Evolutionary conservation across 2,113 vertebrate species (phyloP).

Genomic region (Crotophaga sulcirostris): DNA sequence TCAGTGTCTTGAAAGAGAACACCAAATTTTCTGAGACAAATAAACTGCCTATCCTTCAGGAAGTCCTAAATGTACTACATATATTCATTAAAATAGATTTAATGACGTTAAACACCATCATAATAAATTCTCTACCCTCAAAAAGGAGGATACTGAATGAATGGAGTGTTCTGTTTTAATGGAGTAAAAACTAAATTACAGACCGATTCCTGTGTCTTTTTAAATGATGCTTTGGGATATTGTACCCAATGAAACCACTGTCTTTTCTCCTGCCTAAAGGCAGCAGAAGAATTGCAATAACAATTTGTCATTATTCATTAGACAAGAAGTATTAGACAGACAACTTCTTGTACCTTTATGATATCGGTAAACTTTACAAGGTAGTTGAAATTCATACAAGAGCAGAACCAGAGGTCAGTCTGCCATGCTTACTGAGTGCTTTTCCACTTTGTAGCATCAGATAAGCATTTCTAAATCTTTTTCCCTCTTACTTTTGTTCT

Average conservation of each 20-base stretch:
- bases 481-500: not conserved
- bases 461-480: not conserved
- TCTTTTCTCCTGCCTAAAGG: not conserved
- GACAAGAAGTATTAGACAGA: not conserved
- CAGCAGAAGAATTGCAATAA: not conserved
- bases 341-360: not conserved
- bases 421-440: not conserved
- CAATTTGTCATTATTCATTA: not conserved
- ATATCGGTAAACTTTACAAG: not conserved
- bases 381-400: not conserved
- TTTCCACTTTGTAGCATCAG: not conserved
- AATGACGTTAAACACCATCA: not conserved
- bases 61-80: not conserved
- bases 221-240: not conserved
- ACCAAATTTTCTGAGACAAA: not conserved
- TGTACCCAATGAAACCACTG: not conserved
- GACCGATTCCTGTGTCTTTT: not conserved
- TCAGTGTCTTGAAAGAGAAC: not conserved
- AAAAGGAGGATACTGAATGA: not conserved
- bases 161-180: not conserved
- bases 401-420: not conserved
- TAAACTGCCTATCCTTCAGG: not conserved
- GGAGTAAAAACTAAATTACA: not conserved
- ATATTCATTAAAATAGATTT: not conserved
- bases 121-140: not conserved